Evolutionary conservation across 2,888 invertebrate genomes (phyloP).

Genomic region (Lithophane socia): DNA sequence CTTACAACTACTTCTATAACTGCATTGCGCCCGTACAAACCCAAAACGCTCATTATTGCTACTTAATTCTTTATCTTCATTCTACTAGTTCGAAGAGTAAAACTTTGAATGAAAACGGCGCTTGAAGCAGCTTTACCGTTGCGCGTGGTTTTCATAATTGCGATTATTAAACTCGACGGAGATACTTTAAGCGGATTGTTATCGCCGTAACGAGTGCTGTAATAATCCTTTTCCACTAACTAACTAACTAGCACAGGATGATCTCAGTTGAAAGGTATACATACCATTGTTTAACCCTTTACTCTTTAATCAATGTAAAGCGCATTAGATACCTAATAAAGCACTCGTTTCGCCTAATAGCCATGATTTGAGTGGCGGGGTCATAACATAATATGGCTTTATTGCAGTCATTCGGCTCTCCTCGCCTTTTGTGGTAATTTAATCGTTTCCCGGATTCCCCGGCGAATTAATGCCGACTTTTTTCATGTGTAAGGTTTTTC

Average conservation of each 20-base stretch:
- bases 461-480: constrained; percentile 70
- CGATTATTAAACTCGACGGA: constrained; percentile 34
- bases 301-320: constrained; percentile 53
- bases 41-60: constrained; percentile 61
- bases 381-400: constrained; percentile 78
- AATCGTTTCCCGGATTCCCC: constrained; percentile 78
- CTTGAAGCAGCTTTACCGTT: constrained; percentile 19
- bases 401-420: constrained; percentile 77
- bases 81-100: constrained; percentile 9
- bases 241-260: constrained; percentile 20
- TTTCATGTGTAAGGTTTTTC: constrained; percentile 65
- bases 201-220: constrained; percentile 25
- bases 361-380: constrained; percentile 80
- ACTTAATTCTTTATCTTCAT: constrained; percentile 55
- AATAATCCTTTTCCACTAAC: constrained; percentile 42
- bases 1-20: constrained; percentile 78
- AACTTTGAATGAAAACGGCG: constrained; percentile 23
- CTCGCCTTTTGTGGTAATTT: constrained; percentile 84
- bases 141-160: constrained; percentile 39
- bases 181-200: constrained; percentile 43
- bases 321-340: constrained; percentile 56
- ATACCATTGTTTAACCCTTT: neutral
- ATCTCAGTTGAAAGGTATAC: constrained; percentile 3
- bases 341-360: constrained; percentile 73
- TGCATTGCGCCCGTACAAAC: constrained; percentile 85